These are phyloP conservation scores for Alectura lathami DNA, from an alignment of 2,113 vertebrate species.

Conservation along the genomic window DNA sequence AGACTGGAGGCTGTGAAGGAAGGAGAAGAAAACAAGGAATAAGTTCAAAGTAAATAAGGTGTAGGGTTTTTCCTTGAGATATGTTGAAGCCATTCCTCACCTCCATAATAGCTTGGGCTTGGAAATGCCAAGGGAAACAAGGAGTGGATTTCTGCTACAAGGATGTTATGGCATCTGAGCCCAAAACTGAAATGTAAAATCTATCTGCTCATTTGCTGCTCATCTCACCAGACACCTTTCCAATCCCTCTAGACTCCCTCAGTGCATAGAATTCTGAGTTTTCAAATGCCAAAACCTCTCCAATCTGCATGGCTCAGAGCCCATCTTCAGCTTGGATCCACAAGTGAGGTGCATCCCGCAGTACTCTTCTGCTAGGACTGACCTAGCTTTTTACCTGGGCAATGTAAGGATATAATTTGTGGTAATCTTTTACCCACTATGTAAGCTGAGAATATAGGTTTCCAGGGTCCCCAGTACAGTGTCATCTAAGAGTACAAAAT, in stretches of 20 bases:
- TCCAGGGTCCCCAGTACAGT: not conserved
- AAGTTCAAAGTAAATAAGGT: constrained; percentile 13
- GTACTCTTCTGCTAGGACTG: not conserved
- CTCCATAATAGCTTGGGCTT: not conserved
- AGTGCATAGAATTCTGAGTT: not conserved
- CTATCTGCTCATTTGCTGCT: not conserved
- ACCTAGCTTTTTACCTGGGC: not conserved
- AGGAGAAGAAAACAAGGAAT: not conserved
- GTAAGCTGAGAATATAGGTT: not conserved
- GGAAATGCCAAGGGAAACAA: not conserved
- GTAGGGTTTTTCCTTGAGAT: not conserved
- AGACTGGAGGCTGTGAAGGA: not conserved
- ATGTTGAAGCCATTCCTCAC: constrained; percentile 9
- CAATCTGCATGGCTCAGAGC: not conserved
- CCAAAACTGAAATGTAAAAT: not conserved
- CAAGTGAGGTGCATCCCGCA: not conserved
- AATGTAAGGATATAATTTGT: not conserved
- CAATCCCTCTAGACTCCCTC: not conserved
- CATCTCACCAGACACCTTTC: not conserved
- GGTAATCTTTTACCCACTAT: not conserved
- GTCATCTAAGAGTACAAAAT: not conserved
- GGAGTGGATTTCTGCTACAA: not conserved
- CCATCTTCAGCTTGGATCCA: not conserved
- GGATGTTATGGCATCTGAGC: not conserved
- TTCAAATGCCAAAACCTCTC: not conserved